These are phyloP conservation scores for Chaenogobius annularis DNA, from an alignment of 2,113 vertebrate genomes.

Conservation along the genomic window DNA sequence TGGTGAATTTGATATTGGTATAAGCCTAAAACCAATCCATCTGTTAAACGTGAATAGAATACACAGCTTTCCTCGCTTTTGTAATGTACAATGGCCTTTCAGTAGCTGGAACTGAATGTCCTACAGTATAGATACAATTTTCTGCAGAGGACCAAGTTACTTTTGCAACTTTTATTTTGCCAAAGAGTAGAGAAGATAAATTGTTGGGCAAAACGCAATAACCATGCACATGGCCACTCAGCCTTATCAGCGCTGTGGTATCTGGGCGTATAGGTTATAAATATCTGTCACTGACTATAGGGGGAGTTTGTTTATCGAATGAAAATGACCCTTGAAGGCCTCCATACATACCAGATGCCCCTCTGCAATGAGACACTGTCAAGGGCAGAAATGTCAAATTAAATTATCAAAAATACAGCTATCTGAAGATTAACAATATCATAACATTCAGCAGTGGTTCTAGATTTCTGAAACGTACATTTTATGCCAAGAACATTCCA, in stretches of 20 bases:
- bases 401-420: neutral
- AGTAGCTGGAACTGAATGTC: constrained; percentile 43
- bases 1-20: constrained; percentile 25
- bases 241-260: constrained; percentile 44
- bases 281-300: constrained; percentile 42
- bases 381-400: constrained; percentile 23
- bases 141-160: constrained; percentile 40
- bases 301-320: constrained; percentile 23
- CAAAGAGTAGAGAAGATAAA: constrained; percentile 50
- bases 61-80: constrained; percentile 39
- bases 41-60: constrained; percentile 35
- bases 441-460: neutral
- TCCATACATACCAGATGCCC: constrained; percentile 4
- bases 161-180: constrained; percentile 39
- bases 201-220: constrained; percentile 45
- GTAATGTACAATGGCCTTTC: constrained; percentile 56
- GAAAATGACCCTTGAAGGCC: constrained; percentile 25
- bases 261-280: constrained; percentile 41
- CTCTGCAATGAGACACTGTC: constrained; percentile 24
- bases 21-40: constrained; percentile 1
- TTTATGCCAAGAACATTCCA: neutral
- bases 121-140: constrained; percentile 48
- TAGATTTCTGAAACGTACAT: neutral
- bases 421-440: neutral
- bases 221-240: constrained; percentile 34